Base-by-base conservation (phyloP, 2,797 vertebrate species). In the Poecilia gillii region DNA sequence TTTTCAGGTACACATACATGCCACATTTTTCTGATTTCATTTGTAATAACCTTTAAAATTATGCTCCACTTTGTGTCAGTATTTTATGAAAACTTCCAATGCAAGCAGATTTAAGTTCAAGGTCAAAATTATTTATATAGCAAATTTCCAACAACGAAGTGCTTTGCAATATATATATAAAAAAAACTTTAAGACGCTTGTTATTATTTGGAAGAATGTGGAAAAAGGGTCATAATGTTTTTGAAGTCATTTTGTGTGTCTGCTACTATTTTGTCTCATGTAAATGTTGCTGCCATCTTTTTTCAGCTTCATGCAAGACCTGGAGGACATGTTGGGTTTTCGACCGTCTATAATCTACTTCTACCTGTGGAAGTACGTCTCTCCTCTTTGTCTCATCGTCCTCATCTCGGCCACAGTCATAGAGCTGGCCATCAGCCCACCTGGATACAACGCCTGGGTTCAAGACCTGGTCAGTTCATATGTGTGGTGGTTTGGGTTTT, bases 291-390 rank as follows among this genome's bases (percentile, higher is more conserved):
- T 49, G 23, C 20, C 70, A 46, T 79, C 7, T 82, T 25, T 13
- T 81, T 57, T 76, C 94, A 99, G 98, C 93, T 99, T 99, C 94
- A 98, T 98, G 97, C 97, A 98, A 93, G 98, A 99, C 83, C 93
- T 99, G 92, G 98, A 98, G 0, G 98, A 99, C 81, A 99, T 99
- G 98, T 81, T 99, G 91, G 98, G 98, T 39, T 99, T 99, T 91
- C 92, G 94, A 33, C 98, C 98, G 0, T 96, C 87, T 47, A 90
- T 89, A 12, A 97, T 97, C 90, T 99, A 99, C 81, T 98, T 97
- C 95, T 99, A 98, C 94, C 91, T 97, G 92, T 99, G 98, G 98
- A 98, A 98, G 92, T 99, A 98, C 0, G 95, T 99, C 76, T 98
- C 98, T 6, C 98, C 98, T 0, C 76, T 99, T 75, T 97, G 96